Percentiles rank a stretch among this genome's conserved stretches.
Evolutionary conservation across 2,797 vertebrate genomes (phyloP).

Genomic region (Hirundo rustica): DNA sequence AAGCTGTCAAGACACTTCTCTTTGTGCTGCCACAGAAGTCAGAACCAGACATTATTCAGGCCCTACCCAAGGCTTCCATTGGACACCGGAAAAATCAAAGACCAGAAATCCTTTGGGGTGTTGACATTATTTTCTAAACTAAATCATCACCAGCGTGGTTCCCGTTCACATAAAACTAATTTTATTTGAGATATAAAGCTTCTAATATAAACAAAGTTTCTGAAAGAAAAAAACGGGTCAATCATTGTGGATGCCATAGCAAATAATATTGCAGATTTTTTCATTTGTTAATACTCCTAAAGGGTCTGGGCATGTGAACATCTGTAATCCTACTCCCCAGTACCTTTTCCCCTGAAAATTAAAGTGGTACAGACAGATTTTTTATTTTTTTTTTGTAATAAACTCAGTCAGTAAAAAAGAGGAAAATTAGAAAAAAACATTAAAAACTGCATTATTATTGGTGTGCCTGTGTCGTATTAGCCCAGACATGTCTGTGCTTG

Average conservation of each 20-base stretch:
- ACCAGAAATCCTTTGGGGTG: constrained; percentile 14
- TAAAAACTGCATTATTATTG: background rate
- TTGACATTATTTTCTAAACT: constrained; percentile 41
- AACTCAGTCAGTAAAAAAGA: background rate
- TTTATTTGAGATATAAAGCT: constrained; percentile 50
- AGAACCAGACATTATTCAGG: background rate
- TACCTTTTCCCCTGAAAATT: background rate
- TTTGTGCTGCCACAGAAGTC: constrained; percentile 31
- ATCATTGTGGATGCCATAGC: background rate
- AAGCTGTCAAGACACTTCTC: constrained; percentile 44
- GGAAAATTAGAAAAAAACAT: background rate
- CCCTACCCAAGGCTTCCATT: background rate
- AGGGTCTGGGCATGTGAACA: background rate
- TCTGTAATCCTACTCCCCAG: background rate
- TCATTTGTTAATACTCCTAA: background rate
- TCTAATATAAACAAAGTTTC: background rate
- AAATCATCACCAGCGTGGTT: constrained; percentile 18
- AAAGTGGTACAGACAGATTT: background rate
- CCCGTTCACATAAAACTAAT: constrained; percentile 21
- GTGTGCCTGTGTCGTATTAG: constrained; percentile 7
- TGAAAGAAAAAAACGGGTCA: background rate
- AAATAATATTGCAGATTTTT: background rate
- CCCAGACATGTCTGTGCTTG: background rate
- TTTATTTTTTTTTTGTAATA: background rate
- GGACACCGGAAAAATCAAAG: constrained; percentile 39